Conservation (phyloP, 2,888 invertebrate genomes). For the Hypselothyrea guttata region DNA sequence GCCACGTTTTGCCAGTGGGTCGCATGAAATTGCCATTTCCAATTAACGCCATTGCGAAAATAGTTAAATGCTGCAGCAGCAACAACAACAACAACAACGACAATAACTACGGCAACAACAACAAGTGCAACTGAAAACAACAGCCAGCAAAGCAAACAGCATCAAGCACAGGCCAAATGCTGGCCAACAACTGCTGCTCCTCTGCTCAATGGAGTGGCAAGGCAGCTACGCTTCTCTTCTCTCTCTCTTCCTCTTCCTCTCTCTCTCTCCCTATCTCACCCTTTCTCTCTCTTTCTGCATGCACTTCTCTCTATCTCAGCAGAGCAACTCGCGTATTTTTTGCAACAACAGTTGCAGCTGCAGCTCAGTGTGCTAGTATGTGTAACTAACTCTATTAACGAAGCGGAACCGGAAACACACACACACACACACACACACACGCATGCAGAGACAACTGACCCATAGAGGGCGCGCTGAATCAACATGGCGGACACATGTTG, state of each 20-base stretch:
- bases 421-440: constrained; percentile 27
- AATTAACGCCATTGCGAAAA: constrained; percentile 78
- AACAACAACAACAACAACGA: constrained; percentile 8
- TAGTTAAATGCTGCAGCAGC: constrained; percentile 68
- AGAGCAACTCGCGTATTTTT: constrained; percentile 46
- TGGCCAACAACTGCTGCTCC: constrained; percentile 23
- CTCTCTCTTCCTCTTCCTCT: not conserved
- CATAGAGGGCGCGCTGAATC: constrained; percentile 1
- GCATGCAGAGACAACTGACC: constrained; percentile 9
- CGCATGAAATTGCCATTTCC: constrained; percentile 78
- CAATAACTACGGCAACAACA: constrained; percentile 16
- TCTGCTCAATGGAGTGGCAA: constrained; percentile 22
- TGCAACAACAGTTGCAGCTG: constrained; percentile 7
- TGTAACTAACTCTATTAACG: constrained; percentile 80
- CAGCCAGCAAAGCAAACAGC: constrained; percentile 37
- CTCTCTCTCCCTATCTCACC: not conserved
- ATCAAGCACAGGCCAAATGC: constrained; percentile 28
- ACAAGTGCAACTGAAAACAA: constrained; percentile 26
- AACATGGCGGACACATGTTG: constrained; percentile 48
- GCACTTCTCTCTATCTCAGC: constrained; percentile 10
- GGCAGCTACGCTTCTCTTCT: not conserved
- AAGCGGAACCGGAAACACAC: constrained; percentile 75
- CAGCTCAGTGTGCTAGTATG: constrained; percentile 42
- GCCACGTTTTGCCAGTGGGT: constrained; percentile 43
- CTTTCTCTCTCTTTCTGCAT: not conserved